These are phyloP conservation scores for Netelia virgata DNA, from an alignment of 2,888 invertebrate species.

Conservation along the genomic window DNA sequence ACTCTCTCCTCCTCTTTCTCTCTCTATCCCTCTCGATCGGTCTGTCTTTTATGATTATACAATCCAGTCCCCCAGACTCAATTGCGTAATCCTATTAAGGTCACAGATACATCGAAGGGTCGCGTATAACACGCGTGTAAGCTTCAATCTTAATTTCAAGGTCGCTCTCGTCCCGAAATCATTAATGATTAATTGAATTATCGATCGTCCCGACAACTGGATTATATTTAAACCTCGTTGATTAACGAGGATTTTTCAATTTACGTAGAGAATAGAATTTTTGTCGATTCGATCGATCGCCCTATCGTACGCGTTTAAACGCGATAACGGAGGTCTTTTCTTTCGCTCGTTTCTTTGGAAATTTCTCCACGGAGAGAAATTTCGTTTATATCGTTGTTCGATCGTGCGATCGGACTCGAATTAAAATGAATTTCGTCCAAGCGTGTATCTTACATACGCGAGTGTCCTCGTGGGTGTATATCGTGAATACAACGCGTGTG, in stretches of 20 bases:
- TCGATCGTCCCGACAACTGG: background rate
- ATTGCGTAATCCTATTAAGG: conserved; percentile 60
- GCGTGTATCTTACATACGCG: conserved; percentile 16
- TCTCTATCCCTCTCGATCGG: too few relatives aligned
- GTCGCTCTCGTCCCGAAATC: background rate
- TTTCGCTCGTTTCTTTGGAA: conserved; percentile 23
- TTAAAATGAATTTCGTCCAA: conserved; percentile 66
- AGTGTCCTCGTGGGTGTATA: conserved; percentile 14
- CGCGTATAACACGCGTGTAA: background rate
- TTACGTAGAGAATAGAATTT: too few relatives aligned
- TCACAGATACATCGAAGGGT: conserved; percentile 42
- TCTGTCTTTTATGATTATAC: conserved; percentile 22
- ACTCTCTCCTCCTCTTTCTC: background rate
- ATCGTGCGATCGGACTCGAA: conserved; percentile 66
- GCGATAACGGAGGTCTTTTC: background rate
- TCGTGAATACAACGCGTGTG: background rate
- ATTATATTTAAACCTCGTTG: background rate
- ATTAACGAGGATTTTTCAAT: too few relatives aligned
- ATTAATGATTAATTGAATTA: background rate
- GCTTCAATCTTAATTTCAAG: conserved; percentile 2
- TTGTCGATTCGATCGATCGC: background rate
- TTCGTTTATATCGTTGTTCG: conserved; percentile 59
- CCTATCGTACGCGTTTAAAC: background rate
- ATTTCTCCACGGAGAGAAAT: conserved; percentile 65
- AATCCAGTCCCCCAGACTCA: conserved; percentile 36